Base-by-base conservation (phyloP, 2,797 vertebrate genomes). In the Gallinago nigripennis region DNA sequence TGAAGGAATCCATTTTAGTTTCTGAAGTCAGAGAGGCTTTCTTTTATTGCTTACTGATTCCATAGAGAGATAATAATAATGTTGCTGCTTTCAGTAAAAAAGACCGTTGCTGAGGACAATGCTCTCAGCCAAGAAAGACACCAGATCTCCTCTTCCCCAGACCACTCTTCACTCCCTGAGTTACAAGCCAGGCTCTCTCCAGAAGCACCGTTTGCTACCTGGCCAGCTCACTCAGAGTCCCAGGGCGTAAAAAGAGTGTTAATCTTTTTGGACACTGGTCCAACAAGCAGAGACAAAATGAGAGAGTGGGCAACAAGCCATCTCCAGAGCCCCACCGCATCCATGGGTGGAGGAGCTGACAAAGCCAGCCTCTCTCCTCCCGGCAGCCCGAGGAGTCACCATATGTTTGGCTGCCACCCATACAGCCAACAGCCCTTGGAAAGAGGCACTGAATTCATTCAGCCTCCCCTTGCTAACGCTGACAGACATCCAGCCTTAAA, bases 1-100 rank as follows among this genome's bases (percentile, higher is more conserved):
- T 77, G 88, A 94, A 92, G 76, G 85, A 92, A 96, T 91, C 83
- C 73, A 43, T 96, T 97, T 94, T 94, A 45, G 82, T 94, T 96
- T 78, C 80, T 90, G 39, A 94, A 95, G 71, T 86, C 65, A 88
- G 75, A 46, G 39, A 89, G 82, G 58, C 51, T 92, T 94, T 92
- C 80, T 85, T 81, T 95, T 92, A 86, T 70, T 89, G 84, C 82
- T 46, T 86, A 75, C 78, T 86, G 82, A 89, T 83, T 95, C 84
- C 80, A 20, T 27, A n/a, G 85, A 94, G 70, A 72, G 78, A 82
- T 88, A 92, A 95, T 76, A 91, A 93, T 7, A 83, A 75, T 16
- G 8, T 66, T 90, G 76, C 48, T 90, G 51, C 75, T 95, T 90
- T 69, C 86, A 82, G 78, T 90, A 66, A 79, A 82, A 88, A 86